Conservation (phyloP, 2,113 vertebrate genomes). For the Scalopus aquaticus region DNA sequence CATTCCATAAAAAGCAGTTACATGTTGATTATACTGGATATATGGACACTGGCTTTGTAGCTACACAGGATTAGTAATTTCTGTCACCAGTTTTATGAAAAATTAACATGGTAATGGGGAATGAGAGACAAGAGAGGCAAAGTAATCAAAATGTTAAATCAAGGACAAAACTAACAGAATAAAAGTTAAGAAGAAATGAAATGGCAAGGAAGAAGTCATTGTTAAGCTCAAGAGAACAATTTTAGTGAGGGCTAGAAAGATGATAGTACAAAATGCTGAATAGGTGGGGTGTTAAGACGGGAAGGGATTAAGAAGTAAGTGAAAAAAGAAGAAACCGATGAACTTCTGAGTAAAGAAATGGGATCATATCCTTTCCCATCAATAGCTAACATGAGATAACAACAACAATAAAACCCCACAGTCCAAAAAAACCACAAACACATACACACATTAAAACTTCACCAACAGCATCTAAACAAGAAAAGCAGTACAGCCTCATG, state of each 20-base stretch:
- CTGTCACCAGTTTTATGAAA: background rate
- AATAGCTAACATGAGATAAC: background rate
- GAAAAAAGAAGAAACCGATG: background rate
- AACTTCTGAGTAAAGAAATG: background rate
- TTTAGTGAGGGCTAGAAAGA: background rate
- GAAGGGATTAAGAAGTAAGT: background rate
- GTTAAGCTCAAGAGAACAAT: background rate
- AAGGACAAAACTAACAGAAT: background rate
- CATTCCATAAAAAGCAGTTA: constrained; percentile 24
- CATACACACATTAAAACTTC: background rate
- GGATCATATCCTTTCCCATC: background rate
- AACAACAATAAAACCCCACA: no score
- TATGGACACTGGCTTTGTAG: background rate
- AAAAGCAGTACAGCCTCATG: background rate
- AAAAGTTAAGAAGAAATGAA: background rate
- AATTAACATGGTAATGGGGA: background rate
- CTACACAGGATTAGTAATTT: background rate
- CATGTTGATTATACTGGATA: background rate
- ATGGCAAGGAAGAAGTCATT: background rate
- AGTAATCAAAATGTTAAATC: background rate
- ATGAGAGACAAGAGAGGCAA: background rate
- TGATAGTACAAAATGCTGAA: background rate
- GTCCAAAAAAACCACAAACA: background rate
- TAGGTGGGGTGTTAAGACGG: background rate
- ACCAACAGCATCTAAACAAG: background rate